Conservation (phyloP, 1,140 invertebrate species). For the Apis mellifera region Amel_HAv3.1 CM009938.2:3305001-3305500, state of each 20-base stretch:
- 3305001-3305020: slow-evolving; percentile 54
- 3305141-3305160: slow-evolving; percentile 62
- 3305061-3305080: slow-evolving; percentile 52
- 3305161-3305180: slow-evolving; percentile 35
- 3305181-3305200: slow-evolving; percentile 12
- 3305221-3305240: slow-evolving; percentile 57
- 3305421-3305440: slow-evolving; percentile 25
- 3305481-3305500: too few relatives aligned
- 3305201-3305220: slow-evolving; percentile 46
- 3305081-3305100: slow-evolving; percentile 68
- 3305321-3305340: slow-evolving; percentile 54
- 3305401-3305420: slow-evolving; percentile 28
- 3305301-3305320: slow-evolving; percentile 31
- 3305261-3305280: slow-evolving; percentile 61
- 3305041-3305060: slow-evolving; percentile 36
- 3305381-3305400: slow-evolving; percentile 9
- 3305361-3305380: slow-evolving; percentile 13
- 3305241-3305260: slow-evolving; percentile 45
- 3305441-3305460: too few relatives aligned
- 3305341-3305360: not conserved
- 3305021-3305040: slow-evolving; percentile 67
- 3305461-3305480: too few relatives aligned
- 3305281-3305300: slow-evolving; percentile 65
- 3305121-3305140: slow-evolving; percentile 69
- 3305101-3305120: slow-evolving; percentile 61